phyloP scores from a whole-genome alignment of 2,113 vertebrate species.

The Hyaena hyaena region DNA sequence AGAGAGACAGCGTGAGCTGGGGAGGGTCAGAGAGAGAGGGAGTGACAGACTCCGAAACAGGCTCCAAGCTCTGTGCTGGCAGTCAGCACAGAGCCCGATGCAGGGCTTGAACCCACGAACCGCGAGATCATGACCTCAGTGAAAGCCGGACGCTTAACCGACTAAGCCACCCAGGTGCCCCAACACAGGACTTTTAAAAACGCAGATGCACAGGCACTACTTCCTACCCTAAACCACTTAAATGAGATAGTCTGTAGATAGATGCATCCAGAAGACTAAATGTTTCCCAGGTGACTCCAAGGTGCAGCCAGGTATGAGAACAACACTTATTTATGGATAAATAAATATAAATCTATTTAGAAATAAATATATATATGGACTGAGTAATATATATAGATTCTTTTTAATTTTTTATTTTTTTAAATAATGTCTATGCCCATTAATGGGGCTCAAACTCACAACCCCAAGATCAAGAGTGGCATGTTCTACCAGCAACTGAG shows the following conservation, averaged over 20 bases:
- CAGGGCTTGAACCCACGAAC: no score
- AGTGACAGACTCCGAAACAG: no score
- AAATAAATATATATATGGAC: no score
- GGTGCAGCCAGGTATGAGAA: not conserved
- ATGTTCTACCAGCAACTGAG: not conserved
- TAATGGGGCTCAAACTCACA: not conserved
- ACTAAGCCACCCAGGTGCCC: no score
- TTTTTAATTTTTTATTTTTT: not conserved
- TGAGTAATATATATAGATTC: no score
- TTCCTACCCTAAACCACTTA: not conserved
- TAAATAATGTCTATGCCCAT: not conserved
- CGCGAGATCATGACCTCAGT: no score
- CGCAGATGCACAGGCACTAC: not conserved
- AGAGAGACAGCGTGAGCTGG: no score
- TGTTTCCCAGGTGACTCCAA: not conserved
- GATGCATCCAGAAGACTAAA: not conserved
- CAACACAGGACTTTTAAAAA: not conserved
- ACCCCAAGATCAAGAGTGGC: not conserved
- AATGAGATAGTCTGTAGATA: not conserved
- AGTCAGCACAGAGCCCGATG: no score
- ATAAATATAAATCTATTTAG: no score
- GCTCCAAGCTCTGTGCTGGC: no score
- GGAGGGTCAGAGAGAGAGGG: no score
- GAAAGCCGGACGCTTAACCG: no score
- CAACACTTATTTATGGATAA: not conserved